Base-by-base conservation (phyloP, 1,140 invertebrate genomes). In the Epicauta chinensis region DNA sequence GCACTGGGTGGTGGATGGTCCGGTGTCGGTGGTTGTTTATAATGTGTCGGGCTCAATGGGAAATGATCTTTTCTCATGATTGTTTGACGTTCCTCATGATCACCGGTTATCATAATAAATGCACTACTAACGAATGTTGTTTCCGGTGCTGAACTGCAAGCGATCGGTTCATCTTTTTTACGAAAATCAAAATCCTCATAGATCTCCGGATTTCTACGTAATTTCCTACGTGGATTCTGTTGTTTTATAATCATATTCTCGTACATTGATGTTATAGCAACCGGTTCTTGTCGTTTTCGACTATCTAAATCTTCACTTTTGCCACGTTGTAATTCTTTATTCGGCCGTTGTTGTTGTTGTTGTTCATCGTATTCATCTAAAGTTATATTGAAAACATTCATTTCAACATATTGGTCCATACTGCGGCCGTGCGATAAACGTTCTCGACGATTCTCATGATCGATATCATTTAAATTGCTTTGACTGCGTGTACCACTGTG, bases 1-100 rank as follows among this genome's bases (percentile, higher is more conserved):
- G 92, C 89, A n/a, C 89, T 90, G 0, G 93, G 93, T 4, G 93
- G 93, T 3, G 92, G 91, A 74, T 93, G 91, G 64, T 96, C 92
- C 0, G 93, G 92, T 2, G 92, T 97, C 0, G 92, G 91, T 3
- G 91, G 92, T 73, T 95, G 91, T 40, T 83, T 80, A 63, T 94
- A 93, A 64, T 93, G 88, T 3, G 89, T 90, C 1, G 92, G 92
- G 56, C 89, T 92, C 50, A 80, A 60, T 37, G 84, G 74, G 73
- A 80, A 75, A 53, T 76, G 75, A 35, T 51, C 59, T 48, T 59
- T 60, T 16, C 41, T 42, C 13, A 56, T 39, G 13, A 55, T 50
- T 3, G 38, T 12, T 16, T 41, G 39, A n/a, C 37, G 38, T 13
- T 53, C 53, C 16, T 58, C 45, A 17, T 58, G 55, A 36, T 65